Percentiles rank a stretch among this genome's conserved stretches.
Conservation (phyloP, 2,113 vertebrate species). For the Lagopus muta region DNA sequence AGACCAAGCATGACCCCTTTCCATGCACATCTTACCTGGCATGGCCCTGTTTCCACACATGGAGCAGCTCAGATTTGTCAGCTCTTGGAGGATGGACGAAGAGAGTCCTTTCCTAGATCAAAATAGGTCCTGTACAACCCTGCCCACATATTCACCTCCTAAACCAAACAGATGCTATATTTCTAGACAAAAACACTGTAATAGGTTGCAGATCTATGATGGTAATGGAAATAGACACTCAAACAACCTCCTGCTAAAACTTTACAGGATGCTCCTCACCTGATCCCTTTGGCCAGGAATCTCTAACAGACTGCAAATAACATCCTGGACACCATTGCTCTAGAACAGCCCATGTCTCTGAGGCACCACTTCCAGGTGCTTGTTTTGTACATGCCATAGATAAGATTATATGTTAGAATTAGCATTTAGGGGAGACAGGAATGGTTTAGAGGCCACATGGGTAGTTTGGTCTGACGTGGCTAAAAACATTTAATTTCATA, state of each 20-base stretch:
- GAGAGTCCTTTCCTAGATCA: not conserved
- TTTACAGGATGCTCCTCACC: rapidly evolving
- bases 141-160: not conserved
- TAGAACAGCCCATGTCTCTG: not conserved
- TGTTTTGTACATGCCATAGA: not conserved
- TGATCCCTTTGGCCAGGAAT: not conserved
- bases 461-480: not conserved
- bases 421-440: not conserved
- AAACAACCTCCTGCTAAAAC: rapidly evolving
- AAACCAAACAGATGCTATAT: not conserved
- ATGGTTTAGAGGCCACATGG: not conserved
- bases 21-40: not conserved
- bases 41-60: not conserved
- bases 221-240: rapidly evolving
- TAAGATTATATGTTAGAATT: not conserved
- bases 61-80: not conserved
- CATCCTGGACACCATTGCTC: not conserved
- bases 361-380: not conserved
- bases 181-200: not conserved
- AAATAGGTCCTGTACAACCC: not conserved
- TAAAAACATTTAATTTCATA: not conserved
- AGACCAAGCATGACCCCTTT: slow-evolving; percentile 48
- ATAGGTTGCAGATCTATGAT: not conserved
- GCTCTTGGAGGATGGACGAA: not conserved
- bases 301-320: too few species aligned